Base-by-base conservation (phyloP, 2,797 vertebrate genomes). In the Galagoides demidoff region DNA sequence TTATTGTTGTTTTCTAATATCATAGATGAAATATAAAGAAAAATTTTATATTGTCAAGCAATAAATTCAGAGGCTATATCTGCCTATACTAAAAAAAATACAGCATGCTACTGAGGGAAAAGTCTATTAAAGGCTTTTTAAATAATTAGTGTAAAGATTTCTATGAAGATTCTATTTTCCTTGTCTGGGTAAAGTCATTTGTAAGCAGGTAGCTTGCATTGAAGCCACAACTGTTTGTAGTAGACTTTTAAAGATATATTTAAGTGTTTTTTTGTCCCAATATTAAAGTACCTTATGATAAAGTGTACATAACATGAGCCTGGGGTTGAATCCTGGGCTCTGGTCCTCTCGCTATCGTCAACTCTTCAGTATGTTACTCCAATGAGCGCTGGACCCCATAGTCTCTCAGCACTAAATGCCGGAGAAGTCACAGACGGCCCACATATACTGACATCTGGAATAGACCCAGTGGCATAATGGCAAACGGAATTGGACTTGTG, bases 181-280 rank as follows among this genome's bases (percentile, higher is more conserved):
- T 71, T 71, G 63, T 63, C 22, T 19, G 19, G 55, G 66, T 31
- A 57, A 70, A 25, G 63, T n/a, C n/a, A 19, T 5, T 76, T 84
- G 22, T 19, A 25, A 14, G 73, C 71, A 45, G 5, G 29, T 19
- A 31, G 34, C 17, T 43, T 89, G 31, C 20, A 34, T 84, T 76
- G 61, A 76, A 88, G 57, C 61, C 66, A 81, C 14, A 64, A 63
- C 5, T 39, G 17, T 20, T 91, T 29, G 34, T 17, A 59, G 29
- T 19, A 57, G 88, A 86, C 34, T 19, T 16, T 85, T 61, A 70
- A 77, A 31, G 9, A 43, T 13, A 29, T 79, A 27, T 59, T 70
- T 52, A 79, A 64, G 29, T 76, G n/a, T 64, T 83, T 86, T 49
- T 86, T 27, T 79, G 64, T 20, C 23, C 83, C 71, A 89, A 70